Conservation (phyloP, 2,113 vertebrate genomes). For the Spermophilus dauricus region DNA sequence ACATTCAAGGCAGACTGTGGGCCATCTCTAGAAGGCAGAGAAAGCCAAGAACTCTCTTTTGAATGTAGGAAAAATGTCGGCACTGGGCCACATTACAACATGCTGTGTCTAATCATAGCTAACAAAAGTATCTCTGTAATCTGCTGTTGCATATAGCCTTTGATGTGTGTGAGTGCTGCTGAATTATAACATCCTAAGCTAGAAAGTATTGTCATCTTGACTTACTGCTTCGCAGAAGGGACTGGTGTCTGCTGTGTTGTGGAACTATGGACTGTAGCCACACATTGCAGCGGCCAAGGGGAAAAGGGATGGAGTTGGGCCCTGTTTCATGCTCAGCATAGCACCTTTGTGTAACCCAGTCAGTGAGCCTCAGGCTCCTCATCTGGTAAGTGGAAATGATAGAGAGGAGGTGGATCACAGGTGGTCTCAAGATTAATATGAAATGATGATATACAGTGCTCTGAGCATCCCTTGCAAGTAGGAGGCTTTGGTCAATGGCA, state of each 20-base stretch:
- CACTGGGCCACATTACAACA: not conserved
- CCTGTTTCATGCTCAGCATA: not conserved
- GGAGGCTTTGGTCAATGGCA: not conserved
- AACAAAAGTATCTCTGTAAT: not conserved
- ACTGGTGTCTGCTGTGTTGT: not conserved
- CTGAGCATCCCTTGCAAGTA: not conserved
- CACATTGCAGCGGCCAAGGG: not conserved
- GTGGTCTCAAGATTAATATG: not conserved
- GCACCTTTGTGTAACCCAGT: not conserved
- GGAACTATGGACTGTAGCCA: rapidly evolving
- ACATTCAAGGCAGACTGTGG: too few species aligned
- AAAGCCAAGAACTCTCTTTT: not conserved
- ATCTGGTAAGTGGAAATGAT: not conserved
- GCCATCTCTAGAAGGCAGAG: too few species aligned
- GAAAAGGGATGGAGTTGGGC: not conserved
- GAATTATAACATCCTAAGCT: not conserved
- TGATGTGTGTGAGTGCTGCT: not conserved
- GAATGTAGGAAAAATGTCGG: not conserved
- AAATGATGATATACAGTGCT: not conserved
- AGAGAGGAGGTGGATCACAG: not conserved
- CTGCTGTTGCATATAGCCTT: not conserved
- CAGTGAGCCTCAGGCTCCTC: not conserved
- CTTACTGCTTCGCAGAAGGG: not conserved
- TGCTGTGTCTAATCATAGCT: not conserved
- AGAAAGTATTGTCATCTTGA: not conserved